Percentiles rank a stretch among this genome's conserved stretches.
phyloP scores from a whole-genome alignment of 2,888 invertebrate genomes.

The Schizotus pectinicornis region DNA sequence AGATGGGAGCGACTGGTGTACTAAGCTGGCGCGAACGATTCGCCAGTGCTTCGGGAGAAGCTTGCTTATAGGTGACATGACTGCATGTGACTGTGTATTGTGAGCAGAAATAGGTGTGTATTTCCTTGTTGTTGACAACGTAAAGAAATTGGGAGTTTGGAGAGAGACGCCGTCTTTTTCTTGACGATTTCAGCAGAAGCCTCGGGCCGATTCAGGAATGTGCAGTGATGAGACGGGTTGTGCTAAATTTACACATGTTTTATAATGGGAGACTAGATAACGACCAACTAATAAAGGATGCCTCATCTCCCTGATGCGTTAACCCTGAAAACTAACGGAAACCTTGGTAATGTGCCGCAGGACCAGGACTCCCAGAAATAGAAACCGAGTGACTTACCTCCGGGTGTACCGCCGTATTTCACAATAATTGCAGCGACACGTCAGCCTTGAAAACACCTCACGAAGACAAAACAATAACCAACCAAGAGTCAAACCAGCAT shows the following conservation, averaged over 20 bases:
- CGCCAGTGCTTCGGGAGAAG: constrained; percentile 43
- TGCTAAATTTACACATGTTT: neutral
- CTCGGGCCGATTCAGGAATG: neutral
- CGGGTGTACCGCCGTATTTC: neutral
- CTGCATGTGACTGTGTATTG: constrained; percentile 37
- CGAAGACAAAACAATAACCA: too few species aligned
- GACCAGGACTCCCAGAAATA: constrained; percentile 5
- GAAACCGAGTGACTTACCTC: neutral
- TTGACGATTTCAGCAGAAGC: neutral
- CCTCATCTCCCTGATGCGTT: too few species aligned
- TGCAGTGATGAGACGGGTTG: neutral
- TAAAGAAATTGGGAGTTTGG: constrained; percentile 7
- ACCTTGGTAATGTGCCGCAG: too few species aligned
- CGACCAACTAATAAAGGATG: too few species aligned
- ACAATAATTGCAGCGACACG: neutral
- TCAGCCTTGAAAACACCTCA: neutral
- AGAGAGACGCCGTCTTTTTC: neutral
- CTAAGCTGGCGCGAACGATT: constrained; percentile 36
- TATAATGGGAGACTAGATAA: neutral
- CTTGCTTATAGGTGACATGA: constrained; percentile 43
- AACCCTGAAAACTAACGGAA: too few species aligned
- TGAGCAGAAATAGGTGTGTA: constrained; percentile 37
- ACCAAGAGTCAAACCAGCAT: too few species aligned
- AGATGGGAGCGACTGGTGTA: constrained; percentile 33
- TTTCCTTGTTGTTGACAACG: constrained; percentile 10